Evolutionary conservation across 2,113 vertebrate genomes (phyloP), one percentile per base, ranked within the genome.

Genomic region (Crotalus viridis): DNA sequence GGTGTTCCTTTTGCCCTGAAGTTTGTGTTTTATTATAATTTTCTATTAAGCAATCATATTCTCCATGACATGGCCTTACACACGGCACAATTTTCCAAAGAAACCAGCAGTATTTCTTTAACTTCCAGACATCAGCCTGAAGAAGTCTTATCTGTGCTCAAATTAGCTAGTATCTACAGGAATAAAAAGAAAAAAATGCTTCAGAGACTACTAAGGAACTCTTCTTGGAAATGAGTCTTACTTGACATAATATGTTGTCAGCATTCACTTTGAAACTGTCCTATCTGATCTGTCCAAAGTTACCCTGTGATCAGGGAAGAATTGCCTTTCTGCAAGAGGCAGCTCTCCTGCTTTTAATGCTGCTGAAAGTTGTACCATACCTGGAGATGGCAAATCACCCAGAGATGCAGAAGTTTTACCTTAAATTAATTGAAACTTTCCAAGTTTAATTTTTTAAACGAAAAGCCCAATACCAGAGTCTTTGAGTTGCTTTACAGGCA

Each of bases 401-500:
- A 59, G 96, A 94, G 89, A 95, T 95, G 28, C 97, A 98, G 64
- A 94, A 98, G 89, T 93, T 98, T 92, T 96, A 98, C 96, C 69
- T 97, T 55, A 98, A 98, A 93, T 88, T 98, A 13, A 98, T 97
- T 91, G 98, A 98, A 5, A 46, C 94, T 98, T 92, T 97, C 96
- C 88, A 98, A 98, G 85, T 88, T 98, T 91, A 97, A 98, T 94
- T 96, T 51, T 51, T 51, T 98, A 96, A 98, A 97, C 91, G 98
- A 98, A 91, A 98, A 97, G 94, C 98, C 98, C 22, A 98, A 98
- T 94, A 98, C 98, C 96, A 98, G 97, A 0, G 95, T 98, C 56
- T 97, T 24, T 96, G 97, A 2, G 97, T 90, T 3, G 97, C 98
- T 91, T 98, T 98, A 48, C 94, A 98, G 87, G 97, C 97, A 1